Evolutionary conservation across 2,113 vertebrate species (phyloP).

Genomic region (Eublepharis macularius): DNA sequence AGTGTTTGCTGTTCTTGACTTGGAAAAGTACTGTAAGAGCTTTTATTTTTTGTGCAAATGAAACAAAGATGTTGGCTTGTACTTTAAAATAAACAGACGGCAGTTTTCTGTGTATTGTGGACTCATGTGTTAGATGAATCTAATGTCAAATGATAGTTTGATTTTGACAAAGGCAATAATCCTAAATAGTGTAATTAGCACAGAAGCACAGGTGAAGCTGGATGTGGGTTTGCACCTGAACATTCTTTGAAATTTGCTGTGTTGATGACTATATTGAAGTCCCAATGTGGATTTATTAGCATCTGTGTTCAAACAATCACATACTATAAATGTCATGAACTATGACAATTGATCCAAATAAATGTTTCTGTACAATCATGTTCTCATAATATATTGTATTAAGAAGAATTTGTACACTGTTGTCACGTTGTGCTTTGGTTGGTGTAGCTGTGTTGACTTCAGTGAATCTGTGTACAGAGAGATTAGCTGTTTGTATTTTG

Average conservation of each 20-base stretch:
- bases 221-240: neutral
- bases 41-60: neutral
- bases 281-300: neutral
- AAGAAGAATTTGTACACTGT: neutral
- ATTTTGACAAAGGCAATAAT: neutral
- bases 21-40: neutral
- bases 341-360: neutral
- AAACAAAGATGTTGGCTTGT: neutral
- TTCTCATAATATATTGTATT: rapidly evolving
- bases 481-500: neutral
- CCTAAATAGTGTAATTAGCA: neutral
- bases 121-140: neutral
- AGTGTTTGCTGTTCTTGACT: neutral
- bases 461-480: neutral
- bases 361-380: rapidly evolving
- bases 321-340: neutral
- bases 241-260: neutral
- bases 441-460: neutral
- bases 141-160: neutral
- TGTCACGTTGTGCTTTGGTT: neutral
- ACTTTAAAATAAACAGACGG: neutral
- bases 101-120: neutral
- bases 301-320: neutral
- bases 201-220: neutral
- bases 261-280: neutral